phyloP scores from a whole-genome alignment of 2,888 invertebrate species.

The Meteorus colon region DNA sequence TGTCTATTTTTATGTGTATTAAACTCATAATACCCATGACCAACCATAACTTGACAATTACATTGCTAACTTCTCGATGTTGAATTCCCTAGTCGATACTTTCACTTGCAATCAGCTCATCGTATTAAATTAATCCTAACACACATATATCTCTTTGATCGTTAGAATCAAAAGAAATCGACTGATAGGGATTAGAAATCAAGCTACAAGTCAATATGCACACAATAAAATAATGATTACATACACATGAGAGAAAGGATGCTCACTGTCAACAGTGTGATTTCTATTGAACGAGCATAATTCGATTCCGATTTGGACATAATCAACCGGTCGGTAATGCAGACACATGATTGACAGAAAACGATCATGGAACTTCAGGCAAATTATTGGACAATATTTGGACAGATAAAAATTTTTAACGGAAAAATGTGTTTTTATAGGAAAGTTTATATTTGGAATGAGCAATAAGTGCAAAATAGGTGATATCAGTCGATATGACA shows the following conservation, averaged over 20 bases:
- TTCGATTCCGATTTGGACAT: not conserved
- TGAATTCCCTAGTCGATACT: no score
- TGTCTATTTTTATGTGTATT: no score
- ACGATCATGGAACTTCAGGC: not conserved
- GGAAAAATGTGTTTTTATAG: not conserved
- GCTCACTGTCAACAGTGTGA: not conserved
- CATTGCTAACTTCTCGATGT: no score
- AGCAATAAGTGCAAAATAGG: not conserved
- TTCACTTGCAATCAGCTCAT: no score
- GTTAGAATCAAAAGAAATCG: no score
- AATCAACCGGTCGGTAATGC: not conserved
- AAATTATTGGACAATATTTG: not conserved
- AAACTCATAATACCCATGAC: no score
- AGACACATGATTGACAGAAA: not conserved
- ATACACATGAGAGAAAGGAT: not conserved
- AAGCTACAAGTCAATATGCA: no score
- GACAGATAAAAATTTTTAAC: not conserved
- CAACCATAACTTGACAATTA: no score
- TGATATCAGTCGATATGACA: slow-evolving; percentile 37
- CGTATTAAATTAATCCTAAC: no score
- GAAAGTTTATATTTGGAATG: not conserved
- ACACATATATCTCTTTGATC: no score
- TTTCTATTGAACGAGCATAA: not conserved
- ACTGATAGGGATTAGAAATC: no score
- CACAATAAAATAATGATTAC: no score